A percentile compares a stretch with the other conserved stretches of the same genome.
Conservation (phyloP, 2,113 vertebrate species). For the Glaucomys volans region DNA sequence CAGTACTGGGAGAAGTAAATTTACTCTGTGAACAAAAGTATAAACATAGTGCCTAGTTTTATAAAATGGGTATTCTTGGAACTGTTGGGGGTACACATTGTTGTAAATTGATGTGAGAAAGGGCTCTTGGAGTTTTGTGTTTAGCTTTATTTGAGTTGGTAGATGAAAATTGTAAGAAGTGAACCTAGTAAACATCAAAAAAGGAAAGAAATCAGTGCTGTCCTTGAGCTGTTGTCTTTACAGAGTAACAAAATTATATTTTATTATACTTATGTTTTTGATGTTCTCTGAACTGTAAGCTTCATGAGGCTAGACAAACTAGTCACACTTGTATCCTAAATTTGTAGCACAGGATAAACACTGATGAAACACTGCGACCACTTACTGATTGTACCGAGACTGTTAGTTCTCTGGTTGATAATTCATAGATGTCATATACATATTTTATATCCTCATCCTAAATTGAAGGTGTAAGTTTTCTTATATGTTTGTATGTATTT, state of each 20-base stretch:
- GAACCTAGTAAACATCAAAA: background rate
- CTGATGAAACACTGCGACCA: background rate
- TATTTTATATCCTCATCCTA: background rate
- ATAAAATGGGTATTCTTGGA: conserved; percentile 35
- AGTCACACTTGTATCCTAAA: background rate
- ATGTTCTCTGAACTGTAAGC: background rate
- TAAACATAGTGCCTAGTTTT: background rate
- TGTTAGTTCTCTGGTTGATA: background rate
- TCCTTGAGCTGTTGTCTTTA: background rate
- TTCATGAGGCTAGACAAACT: background rate
- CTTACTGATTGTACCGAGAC: background rate
- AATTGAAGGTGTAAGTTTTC: conserved; percentile 24
- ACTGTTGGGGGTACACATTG: background rate
- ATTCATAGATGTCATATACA: background rate
- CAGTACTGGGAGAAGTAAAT: background rate
- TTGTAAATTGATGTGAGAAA: conserved; percentile 17
- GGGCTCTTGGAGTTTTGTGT: background rate
- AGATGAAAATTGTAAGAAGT: background rate
- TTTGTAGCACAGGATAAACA: background rate
- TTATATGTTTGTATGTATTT: background rate
- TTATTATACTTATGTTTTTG: conserved; percentile 16
- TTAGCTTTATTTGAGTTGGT: conserved; percentile 38
- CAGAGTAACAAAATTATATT: background rate
- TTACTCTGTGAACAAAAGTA: background rate
- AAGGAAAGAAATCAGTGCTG: background rate